These are phyloP conservation scores for Helicoverpa zea DNA, from an alignment of 1,140 invertebrate species.

Conservation along the genomic window DNA sequence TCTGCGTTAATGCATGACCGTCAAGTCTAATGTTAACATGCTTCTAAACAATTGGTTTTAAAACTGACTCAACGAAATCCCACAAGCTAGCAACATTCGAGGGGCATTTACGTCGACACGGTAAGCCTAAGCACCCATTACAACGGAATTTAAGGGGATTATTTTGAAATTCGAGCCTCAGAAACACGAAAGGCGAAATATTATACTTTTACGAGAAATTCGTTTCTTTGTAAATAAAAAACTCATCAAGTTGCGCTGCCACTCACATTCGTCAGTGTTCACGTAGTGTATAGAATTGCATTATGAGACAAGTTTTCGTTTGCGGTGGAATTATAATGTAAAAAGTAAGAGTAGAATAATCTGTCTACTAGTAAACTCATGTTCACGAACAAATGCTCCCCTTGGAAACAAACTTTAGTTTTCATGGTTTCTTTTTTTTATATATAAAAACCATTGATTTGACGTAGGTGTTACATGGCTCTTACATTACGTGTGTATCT, in stretches of 20 bases:
- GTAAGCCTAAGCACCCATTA: constrained; percentile 16
- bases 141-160: constrained; percentile 36
- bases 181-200: constrained; percentile 7
- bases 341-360: too few relatives aligned
- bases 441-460: constrained; percentile 6
- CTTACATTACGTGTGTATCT: constrained; percentile 18
- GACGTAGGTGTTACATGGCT: background rate
- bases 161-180: constrained; percentile 19
- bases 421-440: too few relatives aligned
- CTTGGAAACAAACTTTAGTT: too few relatives aligned
- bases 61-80: constrained; percentile 33
- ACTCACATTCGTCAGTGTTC: too few relatives aligned
- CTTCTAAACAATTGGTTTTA: constrained; percentile 43
- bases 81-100: constrained; percentile 30
- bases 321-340: too few relatives aligned
- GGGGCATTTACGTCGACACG: constrained; percentile 13
- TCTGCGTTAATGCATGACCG: constrained; percentile 41
- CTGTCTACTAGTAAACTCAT: too few relatives aligned
- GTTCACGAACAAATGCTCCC: too few relatives aligned
- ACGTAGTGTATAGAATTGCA: too few relatives aligned
- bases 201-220: constrained; percentile 21
- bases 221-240: background rate
- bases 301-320: too few relatives aligned
- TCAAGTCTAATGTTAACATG: constrained; percentile 15
- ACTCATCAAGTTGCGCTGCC: background rate